phyloP scores from a whole-genome alignment of 2,888 invertebrate genomes.

The Meghimatium bilineatum region DNA sequence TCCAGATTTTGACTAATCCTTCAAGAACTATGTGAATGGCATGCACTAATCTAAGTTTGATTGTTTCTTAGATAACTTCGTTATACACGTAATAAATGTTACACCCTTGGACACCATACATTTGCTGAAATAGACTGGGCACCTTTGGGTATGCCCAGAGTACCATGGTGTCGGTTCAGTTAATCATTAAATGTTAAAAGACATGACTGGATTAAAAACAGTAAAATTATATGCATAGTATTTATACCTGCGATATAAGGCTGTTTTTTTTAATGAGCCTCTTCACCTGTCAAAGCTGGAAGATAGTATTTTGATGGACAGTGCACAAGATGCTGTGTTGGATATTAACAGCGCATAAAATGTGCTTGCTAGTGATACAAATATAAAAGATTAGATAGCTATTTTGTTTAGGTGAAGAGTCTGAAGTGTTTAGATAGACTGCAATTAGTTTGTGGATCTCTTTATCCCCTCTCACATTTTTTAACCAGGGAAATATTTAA shows the following conservation, averaged over 20 bases:
- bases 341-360: not conserved
- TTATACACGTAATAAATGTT: not conserved
- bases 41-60: not conserved
- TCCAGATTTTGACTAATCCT: conserved; percentile 27
- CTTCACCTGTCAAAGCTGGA: not conserved
- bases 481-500: not conserved
- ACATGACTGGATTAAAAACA: not conserved
- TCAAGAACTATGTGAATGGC: conserved; percentile 26
- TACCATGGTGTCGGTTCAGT: too few species aligned
- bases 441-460: not conserved
- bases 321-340: not conserved
- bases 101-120: too few species aligned
- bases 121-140: too few species aligned
- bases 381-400: not conserved
- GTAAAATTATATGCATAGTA: not conserved
- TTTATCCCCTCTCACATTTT: too few species aligned
- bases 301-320: not conserved
- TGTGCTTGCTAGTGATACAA: not conserved
- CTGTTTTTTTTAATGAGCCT: not conserved
- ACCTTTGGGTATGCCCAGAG: too few species aligned
- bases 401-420: not conserved
- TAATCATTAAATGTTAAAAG: not conserved
- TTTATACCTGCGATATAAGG: not conserved
- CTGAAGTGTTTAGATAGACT: not conserved
- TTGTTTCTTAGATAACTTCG: not conserved